Evolutionary conservation across 2,797 vertebrate species (phyloP).

Genomic region (Setipinna tenuifilis): DNA sequence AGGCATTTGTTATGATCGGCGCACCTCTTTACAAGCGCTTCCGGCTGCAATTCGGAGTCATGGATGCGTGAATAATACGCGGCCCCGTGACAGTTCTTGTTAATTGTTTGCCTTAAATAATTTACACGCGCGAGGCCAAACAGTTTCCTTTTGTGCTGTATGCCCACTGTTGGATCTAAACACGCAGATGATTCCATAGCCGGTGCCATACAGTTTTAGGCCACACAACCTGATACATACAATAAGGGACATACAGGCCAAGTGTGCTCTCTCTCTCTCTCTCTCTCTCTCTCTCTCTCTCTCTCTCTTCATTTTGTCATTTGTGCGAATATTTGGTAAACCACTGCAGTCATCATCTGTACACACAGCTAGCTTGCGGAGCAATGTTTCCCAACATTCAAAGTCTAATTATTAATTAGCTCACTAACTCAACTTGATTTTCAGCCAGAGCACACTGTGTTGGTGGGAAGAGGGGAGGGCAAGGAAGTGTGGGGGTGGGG

Average conservation of each 20-base stretch:
- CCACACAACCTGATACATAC: neutral
- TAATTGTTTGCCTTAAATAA: constrained; percentile 76
- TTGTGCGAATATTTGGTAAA: neutral
- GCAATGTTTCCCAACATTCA: neutral
- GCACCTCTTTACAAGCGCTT: neutral
- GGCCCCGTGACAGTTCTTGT: constrained; percentile 56
- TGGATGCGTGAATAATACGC: constrained; percentile 53
- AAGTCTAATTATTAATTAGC: neutral
- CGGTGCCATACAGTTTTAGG: neutral
- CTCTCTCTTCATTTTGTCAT: neutral
- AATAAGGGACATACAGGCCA: neutral
- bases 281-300: too few species aligned
- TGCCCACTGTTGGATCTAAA: constrained; percentile 53
- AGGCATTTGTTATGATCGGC: neutral
- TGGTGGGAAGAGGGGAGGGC: neutral
- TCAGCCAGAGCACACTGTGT: neutral
- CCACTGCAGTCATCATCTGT: neutral
- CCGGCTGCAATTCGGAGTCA: constrained; percentile 14
- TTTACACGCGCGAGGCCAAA: constrained; percentile 64
- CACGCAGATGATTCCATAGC: constrained; percentile 51
- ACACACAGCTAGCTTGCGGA: neutral
- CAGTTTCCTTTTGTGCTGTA: constrained; percentile 61
- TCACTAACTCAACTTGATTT: neutral
- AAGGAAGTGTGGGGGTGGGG: constrained; percentile 11
- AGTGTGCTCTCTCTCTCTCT: too few species aligned